phyloP scores from a whole-genome alignment of 2,888 invertebrate genomes.

The Melolontha melolontha region DNA sequence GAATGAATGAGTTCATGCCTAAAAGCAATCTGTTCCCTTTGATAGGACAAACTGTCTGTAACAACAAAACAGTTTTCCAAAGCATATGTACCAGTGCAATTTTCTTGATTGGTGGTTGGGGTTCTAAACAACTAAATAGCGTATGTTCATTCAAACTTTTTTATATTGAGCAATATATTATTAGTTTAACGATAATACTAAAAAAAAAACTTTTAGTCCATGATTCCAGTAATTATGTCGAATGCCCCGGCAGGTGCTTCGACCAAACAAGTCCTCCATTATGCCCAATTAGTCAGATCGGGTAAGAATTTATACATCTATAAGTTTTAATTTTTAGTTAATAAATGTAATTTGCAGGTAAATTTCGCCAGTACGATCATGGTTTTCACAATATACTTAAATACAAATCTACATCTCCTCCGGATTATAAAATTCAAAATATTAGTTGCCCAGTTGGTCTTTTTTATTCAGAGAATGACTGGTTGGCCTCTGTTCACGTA shows the following conservation, averaged over 20 bases:
- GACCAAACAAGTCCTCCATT: conserved; percentile 65
- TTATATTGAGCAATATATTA: too few relatives aligned
- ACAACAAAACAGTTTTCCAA: conserved; percentile 70
- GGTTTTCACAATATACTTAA: conserved; percentile 33
- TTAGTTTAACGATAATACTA: too few relatives aligned
- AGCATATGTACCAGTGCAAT: conserved; percentile 75
- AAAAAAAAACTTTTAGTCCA: conserved; percentile 57
- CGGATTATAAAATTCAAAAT: conserved; percentile 60
- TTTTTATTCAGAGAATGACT: conserved; percentile 65
- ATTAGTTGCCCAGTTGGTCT: conserved; percentile 61
- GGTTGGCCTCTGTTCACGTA: conserved; percentile 60
- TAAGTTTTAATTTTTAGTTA: too few relatives aligned
- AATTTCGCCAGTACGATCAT: conserved; percentile 43
- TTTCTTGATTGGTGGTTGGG: conserved; percentile 74
- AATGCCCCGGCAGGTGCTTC: conserved; percentile 66
- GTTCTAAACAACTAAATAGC: conserved; percentile 68
- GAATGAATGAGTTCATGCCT: conserved; percentile 26
- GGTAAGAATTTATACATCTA: conserved; percentile 9
- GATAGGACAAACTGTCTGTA: conserved; percentile 67
- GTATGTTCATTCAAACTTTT: neutral
- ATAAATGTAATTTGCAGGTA: conserved; percentile 11
- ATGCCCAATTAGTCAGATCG: conserved; percentile 59
- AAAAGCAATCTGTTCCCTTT: neutral
- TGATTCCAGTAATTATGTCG: conserved; percentile 64
- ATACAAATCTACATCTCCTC: conserved; percentile 58